A percentile compares a stretch with the other conserved stretches of the same genome.
phyloP scores from a whole-genome alignment of 2,888 invertebrate genomes.

The Lycaena phlaeas region DNA sequence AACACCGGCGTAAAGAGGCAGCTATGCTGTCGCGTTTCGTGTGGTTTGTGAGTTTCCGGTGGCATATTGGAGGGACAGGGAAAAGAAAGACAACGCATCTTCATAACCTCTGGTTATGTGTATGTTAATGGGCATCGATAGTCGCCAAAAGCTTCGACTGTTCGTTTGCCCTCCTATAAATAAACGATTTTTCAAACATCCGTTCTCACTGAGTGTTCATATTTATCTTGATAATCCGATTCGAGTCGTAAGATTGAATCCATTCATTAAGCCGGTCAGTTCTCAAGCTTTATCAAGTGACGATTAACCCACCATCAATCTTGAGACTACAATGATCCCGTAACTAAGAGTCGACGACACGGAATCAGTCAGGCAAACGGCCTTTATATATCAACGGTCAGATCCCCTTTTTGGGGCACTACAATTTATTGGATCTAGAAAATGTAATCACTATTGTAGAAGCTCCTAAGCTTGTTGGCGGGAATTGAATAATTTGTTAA shows the following conservation, averaged over 20 bases:
- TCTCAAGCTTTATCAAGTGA: constrained; percentile 30
- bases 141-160: too few species aligned
- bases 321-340: constrained; percentile 48
- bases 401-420: constrained; percentile 17
- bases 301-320: constrained; percentile 55
- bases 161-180: too few species aligned
- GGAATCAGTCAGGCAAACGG: constrained; percentile 29
- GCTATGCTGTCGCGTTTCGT: too few species aligned
- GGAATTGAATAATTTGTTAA: too few species aligned
- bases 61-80: too few species aligned
- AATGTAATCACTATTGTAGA: constrained; percentile 2
- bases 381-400: constrained; percentile 33
- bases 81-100: too few species aligned
- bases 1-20: too few species aligned
- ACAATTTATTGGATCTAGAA: neutral
- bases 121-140: too few species aligned
- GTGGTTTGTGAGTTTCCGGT: too few species aligned
- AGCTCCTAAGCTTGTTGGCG: too few species aligned
- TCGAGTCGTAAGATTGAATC: constrained; percentile 18
- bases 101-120: too few species aligned
- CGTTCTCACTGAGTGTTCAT: neutral
- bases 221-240: constrained; percentile 1
- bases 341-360: constrained; percentile 51
- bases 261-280: constrained; percentile 26
- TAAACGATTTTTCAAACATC: neutral